Conservation (phyloP, 1,140 invertebrate species). For the Tenebrio molitor region DNA sequence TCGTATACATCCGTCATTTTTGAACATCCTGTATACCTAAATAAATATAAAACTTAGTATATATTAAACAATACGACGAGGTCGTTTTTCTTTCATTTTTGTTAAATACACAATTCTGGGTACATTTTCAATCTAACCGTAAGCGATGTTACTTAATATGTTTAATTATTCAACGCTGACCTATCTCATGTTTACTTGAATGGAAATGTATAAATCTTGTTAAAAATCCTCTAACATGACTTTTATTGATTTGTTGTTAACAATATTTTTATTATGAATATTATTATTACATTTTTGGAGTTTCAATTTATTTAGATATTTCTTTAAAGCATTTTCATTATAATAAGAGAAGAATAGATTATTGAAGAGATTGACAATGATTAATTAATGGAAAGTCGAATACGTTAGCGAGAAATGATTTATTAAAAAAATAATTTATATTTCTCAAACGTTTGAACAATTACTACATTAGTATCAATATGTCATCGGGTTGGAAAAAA, state of each 20-base stretch:
- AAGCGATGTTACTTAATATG: neutral
- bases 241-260: neutral
- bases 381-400: too few species aligned
- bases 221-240: neutral
- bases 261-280: too few species aligned
- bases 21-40: constrained; percentile 17
- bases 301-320: too few species aligned
- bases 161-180: constrained; percentile 8
- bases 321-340: too few species aligned
- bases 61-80: neutral
- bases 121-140: neutral
- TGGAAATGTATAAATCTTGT: neutral
- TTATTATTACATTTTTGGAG: too few species aligned
- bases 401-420: too few species aligned
- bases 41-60: neutral
- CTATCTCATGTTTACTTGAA: neutral
- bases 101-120: neutral
- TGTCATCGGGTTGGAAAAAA: too few species aligned
- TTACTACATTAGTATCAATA: too few species aligned
- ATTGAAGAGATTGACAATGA: too few species aligned
- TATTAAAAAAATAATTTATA: too few species aligned
- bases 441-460: too few species aligned
- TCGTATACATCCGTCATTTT: neutral
- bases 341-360: too few species aligned
- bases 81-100: constrained; percentile 9